These are phyloP conservation scores for Oreochromis grahami DNA, from an alignment of 2,797 vertebrate species.

Conservation along the genomic window DNA sequence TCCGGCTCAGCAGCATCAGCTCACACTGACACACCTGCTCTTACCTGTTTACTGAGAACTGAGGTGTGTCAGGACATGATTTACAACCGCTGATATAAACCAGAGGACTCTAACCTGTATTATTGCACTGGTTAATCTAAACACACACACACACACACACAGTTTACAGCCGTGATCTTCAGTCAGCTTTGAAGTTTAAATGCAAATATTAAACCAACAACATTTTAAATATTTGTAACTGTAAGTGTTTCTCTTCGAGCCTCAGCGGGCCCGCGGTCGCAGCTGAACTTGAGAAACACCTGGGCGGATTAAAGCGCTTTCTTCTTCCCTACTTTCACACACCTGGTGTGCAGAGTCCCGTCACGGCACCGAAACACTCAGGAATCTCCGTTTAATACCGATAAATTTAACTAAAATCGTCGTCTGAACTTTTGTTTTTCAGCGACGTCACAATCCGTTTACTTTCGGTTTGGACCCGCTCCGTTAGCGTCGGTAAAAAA, in stretches of 20 bases:
- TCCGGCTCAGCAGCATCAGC: background rate
- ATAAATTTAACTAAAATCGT: background rate
- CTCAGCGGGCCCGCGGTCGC: rapidly evolving
- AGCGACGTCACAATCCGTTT: background rate
- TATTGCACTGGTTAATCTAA: rapidly evolving
- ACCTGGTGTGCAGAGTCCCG: background rate
- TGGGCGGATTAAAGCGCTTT: background rate
- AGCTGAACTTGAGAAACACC: background rate
- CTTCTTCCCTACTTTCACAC: background rate
- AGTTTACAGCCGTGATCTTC: background rate
- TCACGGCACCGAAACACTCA: too few relatives aligned
- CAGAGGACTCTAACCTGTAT: background rate
- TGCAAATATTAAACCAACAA: too few relatives aligned
- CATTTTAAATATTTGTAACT: background rate
- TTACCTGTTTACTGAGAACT: background rate
- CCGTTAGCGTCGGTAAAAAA: background rate
- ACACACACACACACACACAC: rapidly evolving
- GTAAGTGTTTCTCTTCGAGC: background rate
- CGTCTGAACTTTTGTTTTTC: background rate
- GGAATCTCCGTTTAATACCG: background rate
- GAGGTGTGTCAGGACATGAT: background rate
- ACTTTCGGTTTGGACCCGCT: background rate
- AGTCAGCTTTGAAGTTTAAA: background rate
- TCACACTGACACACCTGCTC: background rate
- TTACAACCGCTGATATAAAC: rapidly evolving